A percentile compares a stretch with the other conserved stretches of the same genome.
Conservation (phyloP, 2,888 invertebrate genomes). For the Vanessa cardui region DNA sequence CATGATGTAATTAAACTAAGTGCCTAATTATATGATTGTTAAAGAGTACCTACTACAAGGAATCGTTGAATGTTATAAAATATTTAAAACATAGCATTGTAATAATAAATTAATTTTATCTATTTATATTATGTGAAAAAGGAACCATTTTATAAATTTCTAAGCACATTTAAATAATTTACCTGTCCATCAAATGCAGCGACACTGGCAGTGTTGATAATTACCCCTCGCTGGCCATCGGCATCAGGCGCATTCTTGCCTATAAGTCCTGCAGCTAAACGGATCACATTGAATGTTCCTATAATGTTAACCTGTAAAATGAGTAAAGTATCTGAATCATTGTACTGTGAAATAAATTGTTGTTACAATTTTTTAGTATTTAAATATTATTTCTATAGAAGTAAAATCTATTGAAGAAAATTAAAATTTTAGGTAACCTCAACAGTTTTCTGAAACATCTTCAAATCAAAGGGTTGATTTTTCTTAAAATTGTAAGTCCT, state of each 20-base stretch:
- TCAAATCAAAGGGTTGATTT: conserved; percentile 88
- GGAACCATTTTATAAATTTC: too few relatives aligned
- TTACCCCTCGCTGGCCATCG: conserved; percentile 95
- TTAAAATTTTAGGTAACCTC: conserved; percentile 69
- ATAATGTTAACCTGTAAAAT: conserved; percentile 89
- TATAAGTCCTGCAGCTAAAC: conserved; percentile 92
- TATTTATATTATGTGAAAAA: too few relatives aligned
- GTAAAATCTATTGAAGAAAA: too few relatives aligned
- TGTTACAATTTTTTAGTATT: too few relatives aligned
- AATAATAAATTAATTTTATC: too few relatives aligned
- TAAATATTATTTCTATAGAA: too few relatives aligned
- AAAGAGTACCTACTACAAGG: too few relatives aligned
- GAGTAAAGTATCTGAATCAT: neutral
- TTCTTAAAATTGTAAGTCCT: conserved; percentile 96
- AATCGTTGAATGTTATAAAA: too few relatives aligned
- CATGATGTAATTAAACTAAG: too few relatives aligned
- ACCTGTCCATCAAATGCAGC: conserved; percentile 95
- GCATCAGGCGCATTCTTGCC: conserved; percentile 91
- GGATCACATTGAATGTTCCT: conserved; percentile 97
- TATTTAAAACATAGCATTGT: too few relatives aligned
- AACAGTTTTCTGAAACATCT: conserved; percentile 89
- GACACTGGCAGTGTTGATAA: conserved; percentile 97
- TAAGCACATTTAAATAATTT: neutral
- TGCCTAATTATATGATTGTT: too few relatives aligned
- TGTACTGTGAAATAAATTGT: neutral